phyloP scores from a whole-genome alignment of 2,113 vertebrate species.

The Elephantulus edwardii region DNA sequence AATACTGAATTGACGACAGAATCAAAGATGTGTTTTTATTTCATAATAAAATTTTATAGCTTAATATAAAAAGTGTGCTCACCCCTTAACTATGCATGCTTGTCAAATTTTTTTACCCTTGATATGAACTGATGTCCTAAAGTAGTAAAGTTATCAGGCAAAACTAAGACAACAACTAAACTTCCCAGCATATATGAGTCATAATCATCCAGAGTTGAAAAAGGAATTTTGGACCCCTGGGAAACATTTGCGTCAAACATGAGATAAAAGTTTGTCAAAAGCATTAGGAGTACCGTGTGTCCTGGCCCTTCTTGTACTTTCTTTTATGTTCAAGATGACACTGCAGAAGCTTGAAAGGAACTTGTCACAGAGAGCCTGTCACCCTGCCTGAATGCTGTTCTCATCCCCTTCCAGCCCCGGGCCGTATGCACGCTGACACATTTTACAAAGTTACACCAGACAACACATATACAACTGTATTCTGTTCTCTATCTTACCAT shows the following conservation, averaged over 20 bases:
- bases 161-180: not conserved
- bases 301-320: not conserved
- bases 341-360: conserved; percentile 23
- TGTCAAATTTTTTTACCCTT: not conserved
- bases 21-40: no score
- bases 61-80: no score
- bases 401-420: not conserved
- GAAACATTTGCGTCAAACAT: not conserved
- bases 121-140: not conserved
- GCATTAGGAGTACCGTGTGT: not conserved
- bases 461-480: not conserved
- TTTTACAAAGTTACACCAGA: conserved; percentile 8
- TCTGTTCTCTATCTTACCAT: conserved; percentile 48
- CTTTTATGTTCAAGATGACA: conserved; percentile 12
- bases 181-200: not conserved
- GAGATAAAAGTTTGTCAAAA: not conserved
- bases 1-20: no score
- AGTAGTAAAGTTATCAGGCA: not conserved
- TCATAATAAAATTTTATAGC: no score
- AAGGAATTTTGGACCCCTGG: not conserved
- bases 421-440: not conserved
- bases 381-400: not conserved
- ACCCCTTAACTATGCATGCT: not conserved
- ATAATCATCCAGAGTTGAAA: not conserved
- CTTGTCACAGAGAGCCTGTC: not conserved